These are phyloP conservation scores for Aphaenogaster rudis DNA, from an alignment of 1,140 invertebrate species.

Conservation along the genomic window DNA sequence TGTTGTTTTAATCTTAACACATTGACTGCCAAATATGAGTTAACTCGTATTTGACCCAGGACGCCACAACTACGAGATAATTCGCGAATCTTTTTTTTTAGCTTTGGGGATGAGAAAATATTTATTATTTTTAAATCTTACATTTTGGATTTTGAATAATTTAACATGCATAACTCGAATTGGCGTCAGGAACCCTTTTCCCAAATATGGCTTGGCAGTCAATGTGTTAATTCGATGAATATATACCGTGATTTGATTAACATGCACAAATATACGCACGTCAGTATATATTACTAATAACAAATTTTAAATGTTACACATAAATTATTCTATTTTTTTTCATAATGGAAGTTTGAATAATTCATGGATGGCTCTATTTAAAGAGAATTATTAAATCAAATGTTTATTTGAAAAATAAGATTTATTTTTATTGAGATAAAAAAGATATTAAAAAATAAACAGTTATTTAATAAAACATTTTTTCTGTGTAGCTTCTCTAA, in stretches of 20 bases:
- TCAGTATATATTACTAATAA: background rate
- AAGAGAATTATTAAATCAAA: background rate
- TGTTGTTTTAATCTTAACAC: too few relatives aligned
- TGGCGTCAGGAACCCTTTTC: too few relatives aligned
- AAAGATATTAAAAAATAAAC: background rate
- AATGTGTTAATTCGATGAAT: background rate
- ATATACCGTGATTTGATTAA: background rate
- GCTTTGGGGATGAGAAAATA: background rate
- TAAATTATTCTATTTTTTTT: background rate
- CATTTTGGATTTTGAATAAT: too few relatives aligned
- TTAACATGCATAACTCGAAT: too few relatives aligned
- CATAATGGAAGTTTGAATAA: background rate
- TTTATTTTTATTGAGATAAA: background rate
- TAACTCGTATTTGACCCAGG: too few relatives aligned
- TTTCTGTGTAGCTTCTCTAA: background rate
- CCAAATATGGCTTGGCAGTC: too few relatives aligned
- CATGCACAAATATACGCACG: background rate
- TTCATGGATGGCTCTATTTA: background rate
- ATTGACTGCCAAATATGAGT: too few relatives aligned
- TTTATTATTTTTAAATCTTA: background rate
- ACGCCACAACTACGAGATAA: too few relatives aligned
- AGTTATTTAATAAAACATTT: background rate
- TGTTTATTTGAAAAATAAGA: background rate
- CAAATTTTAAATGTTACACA: background rate
- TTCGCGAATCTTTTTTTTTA: too few relatives aligned